These are phyloP conservation scores for Tenebrio molitor DNA, from an alignment of 1,140 invertebrate genomes.

Conservation along the genomic window DNA sequence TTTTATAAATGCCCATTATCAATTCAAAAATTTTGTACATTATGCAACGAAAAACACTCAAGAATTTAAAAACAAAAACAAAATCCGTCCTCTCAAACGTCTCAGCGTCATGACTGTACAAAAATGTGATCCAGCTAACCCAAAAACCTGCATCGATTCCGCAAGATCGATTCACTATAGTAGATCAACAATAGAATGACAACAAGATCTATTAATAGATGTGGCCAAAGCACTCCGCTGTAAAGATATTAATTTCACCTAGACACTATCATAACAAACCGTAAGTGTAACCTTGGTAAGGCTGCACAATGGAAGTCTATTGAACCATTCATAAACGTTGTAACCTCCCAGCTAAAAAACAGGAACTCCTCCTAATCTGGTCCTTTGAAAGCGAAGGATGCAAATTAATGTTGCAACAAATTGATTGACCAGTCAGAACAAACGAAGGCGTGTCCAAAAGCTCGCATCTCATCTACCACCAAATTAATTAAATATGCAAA, in stretches of 20 bases:
- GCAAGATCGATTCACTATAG: too few species aligned
- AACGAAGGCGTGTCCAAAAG: conserved; percentile 12
- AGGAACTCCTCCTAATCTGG: not conserved
- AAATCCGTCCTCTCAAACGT: too few species aligned
- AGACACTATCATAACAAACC: conserved; percentile 33
- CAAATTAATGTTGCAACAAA: conserved; percentile 6
- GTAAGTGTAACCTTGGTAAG: conserved; percentile 35
- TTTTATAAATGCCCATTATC: too few species aligned
- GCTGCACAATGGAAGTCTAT: conserved; percentile 21
- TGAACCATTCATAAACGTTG: conserved; percentile 21
- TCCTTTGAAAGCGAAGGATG: conserved; percentile 22
- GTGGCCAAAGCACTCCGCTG: not conserved
- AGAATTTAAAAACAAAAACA: too few species aligned
- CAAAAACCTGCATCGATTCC: too few species aligned
- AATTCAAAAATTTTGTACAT: too few species aligned
- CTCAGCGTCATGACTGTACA: too few species aligned
- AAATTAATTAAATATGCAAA: conserved; percentile 31
- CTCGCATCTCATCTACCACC: not conserved
- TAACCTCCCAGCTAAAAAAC: conserved; percentile 1
- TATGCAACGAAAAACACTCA: too few species aligned
- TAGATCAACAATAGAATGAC: conserved; percentile 2
- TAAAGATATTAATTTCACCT: conserved; percentile 31
- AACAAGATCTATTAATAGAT: conserved; percentile 33
- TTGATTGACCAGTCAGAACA: not conserved
- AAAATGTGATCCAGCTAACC: too few species aligned